Evolutionary conservation across 1,140 invertebrate genomes (phyloP).

Genomic region (Palaemon carinicauda): DNA sequence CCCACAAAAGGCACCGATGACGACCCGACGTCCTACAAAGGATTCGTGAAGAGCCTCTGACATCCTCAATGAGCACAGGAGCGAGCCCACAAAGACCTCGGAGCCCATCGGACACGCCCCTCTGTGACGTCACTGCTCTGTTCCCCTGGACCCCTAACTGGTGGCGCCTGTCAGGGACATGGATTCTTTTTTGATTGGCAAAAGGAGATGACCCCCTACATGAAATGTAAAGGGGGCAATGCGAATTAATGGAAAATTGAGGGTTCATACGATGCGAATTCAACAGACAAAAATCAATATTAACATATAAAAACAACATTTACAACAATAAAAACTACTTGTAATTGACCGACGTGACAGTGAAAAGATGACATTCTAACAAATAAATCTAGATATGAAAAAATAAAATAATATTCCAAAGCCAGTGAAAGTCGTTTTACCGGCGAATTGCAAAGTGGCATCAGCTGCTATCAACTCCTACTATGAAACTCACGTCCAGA

Average conservation of each 20-base stretch:
- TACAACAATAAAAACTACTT: too few species aligned
- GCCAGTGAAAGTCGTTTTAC: too few species aligned
- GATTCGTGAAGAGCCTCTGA: not conserved
- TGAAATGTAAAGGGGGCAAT: not conserved
- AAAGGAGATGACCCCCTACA: not conserved
- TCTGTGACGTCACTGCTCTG: not conserved
- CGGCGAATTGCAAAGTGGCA: too few species aligned
- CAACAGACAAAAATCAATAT: too few species aligned
- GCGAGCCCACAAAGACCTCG: not conserved
- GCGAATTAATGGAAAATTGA: not conserved
- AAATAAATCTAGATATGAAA: too few species aligned
- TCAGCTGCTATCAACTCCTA: too few species aligned
- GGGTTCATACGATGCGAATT: too few species aligned
- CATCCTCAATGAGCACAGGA: not conserved
- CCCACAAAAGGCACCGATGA: not conserved
- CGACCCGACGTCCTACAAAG: conserved; percentile 7
- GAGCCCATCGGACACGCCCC: not conserved
- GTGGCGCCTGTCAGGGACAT: conserved; percentile 12
- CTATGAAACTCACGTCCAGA: too few species aligned
- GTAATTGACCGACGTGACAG: too few species aligned
- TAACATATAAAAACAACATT: too few species aligned
- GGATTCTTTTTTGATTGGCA: not conserved
- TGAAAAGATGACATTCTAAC: too few species aligned
- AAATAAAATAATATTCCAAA: too few species aligned
- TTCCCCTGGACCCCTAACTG: conserved; percentile 6